A percentile compares a stretch with the other conserved stretches of the same genome.
Evolutionary conservation across 1,140 invertebrate species (phyloP).

Genomic region (Fopius arisanus): DNA sequence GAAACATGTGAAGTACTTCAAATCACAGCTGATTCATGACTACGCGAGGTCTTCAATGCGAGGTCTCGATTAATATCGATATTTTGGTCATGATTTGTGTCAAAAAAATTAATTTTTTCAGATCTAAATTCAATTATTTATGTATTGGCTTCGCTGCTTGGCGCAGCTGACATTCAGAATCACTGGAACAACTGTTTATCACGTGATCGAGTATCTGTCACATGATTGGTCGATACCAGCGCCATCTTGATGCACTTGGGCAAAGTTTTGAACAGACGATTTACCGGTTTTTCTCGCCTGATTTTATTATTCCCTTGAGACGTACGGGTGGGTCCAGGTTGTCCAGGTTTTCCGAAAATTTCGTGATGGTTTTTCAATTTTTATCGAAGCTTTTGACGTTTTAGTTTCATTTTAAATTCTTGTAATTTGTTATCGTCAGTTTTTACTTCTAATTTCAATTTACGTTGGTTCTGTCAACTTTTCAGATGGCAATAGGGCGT

Average conservation of each 20-base stretch:
- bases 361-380: too few relatives aligned
- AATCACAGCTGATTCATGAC: not conserved
- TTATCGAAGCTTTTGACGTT: too few relatives aligned
- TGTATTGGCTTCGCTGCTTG: not conserved
- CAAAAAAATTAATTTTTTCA: not conserved
- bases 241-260: not conserved
- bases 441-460: too few relatives aligned
- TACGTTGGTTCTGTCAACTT: too few relatives aligned
- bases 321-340: too few relatives aligned
- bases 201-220: not conserved
- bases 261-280: not conserved
- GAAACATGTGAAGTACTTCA: not conserved
- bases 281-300: not conserved
- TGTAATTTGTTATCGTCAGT: too few relatives aligned
- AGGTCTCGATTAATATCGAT: not conserved
- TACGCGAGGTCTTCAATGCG: not conserved
- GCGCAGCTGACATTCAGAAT: not conserved
- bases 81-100: not conserved
- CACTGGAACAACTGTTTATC: not conserved
- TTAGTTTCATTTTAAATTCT: too few relatives aligned
- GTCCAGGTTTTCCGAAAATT: too few relatives aligned
- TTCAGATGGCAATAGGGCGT: too few relatives aligned
- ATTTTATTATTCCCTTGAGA: too few relatives aligned
- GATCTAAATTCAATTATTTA: not conserved
- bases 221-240: not conserved